A percentile compares a stretch with the other conserved stretches of the same genome.
Conservation (phyloP, 2,888 invertebrate species). For the Branchipolynoe longqiensis region DNA sequence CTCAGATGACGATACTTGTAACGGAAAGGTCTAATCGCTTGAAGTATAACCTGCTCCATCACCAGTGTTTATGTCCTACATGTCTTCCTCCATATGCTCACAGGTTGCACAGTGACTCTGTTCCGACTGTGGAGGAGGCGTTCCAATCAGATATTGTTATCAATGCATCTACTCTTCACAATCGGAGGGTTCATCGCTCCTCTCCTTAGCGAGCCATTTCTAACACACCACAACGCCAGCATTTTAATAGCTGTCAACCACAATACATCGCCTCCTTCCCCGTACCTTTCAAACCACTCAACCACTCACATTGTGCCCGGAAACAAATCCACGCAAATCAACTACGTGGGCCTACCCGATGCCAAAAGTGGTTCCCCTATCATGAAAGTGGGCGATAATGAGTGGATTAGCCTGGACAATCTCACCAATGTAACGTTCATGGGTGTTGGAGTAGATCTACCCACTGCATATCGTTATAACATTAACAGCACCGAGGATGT, state of each 20-base stretch:
- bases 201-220: conserved; percentile 42
- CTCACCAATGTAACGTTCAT: too few relatives aligned
- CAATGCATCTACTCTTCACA: conserved; percentile 56
- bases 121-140: conserved; percentile 50
- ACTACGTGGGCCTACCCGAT: background rate
- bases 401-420: background rate
- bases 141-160: conserved; percentile 40
- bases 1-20: too few relatives aligned
- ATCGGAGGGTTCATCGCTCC: conserved; percentile 54
- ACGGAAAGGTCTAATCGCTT: too few relatives aligned
- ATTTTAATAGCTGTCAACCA: too few relatives aligned
- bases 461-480: too few relatives aligned
- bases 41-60: too few relatives aligned
- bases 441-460: background rate
- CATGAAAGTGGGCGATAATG: background rate
- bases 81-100: background rate
- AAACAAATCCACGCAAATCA: background rate
- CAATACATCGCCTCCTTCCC: background rate
- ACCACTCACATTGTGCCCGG: too few relatives aligned
- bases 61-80: too few relatives aligned
- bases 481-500: background rate
- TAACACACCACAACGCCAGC: background rate
- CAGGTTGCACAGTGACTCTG: conserved; percentile 58
- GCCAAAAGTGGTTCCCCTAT: background rate
- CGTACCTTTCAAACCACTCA: background rate